A percentile compares a stretch with the other conserved stretches of the same genome.
Evolutionary conservation across 2,888 invertebrate genomes (phyloP).

Genomic region (Sinodicranocentrus sp.): DNA sequence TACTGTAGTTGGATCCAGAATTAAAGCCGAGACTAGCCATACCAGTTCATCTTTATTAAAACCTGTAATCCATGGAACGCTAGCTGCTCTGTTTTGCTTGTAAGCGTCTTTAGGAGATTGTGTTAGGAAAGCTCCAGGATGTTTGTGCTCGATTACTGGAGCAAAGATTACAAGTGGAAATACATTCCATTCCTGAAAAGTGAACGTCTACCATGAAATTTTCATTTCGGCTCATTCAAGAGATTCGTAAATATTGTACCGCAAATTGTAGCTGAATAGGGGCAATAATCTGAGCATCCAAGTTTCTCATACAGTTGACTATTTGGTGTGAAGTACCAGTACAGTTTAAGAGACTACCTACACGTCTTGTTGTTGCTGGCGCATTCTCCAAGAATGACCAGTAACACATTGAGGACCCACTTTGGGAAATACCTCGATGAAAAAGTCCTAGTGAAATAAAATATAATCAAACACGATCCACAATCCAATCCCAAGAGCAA

Average conservation of each 20-base stretch:
- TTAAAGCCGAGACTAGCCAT: slow-evolving; percentile 11
- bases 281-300: slow-evolving; percentile 23
- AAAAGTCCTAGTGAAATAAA: slow-evolving; percentile 67
- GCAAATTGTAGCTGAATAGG: background rate
- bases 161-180: slow-evolving; percentile 72
- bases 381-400: slow-evolving; percentile 59
- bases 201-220: no score
- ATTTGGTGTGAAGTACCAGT: slow-evolving; percentile 31
- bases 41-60: slow-evolving; percentile 57
- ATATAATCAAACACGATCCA: no score
- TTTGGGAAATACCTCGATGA: slow-evolving; percentile 49
- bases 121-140: slow-evolving; percentile 62
- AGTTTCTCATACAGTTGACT: slow-evolving; percentile 55
- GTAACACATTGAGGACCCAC: slow-evolving; percentile 31
- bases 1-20: slow-evolving; percentile 29
- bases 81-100: slow-evolving; percentile 35
- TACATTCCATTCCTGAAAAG: slow-evolving; percentile 67
- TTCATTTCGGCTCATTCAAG: no score
- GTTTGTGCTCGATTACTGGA: slow-evolving; percentile 70
- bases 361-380: background rate
- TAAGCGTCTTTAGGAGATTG: slow-evolving; percentile 67
- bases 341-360: slow-evolving; percentile 45
- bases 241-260: no score
- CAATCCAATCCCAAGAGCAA: no score
- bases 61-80: slow-evolving; percentile 68